Conservation (phyloP, 1,140 invertebrate species). For the Alviniconcha marisindica region DNA sequence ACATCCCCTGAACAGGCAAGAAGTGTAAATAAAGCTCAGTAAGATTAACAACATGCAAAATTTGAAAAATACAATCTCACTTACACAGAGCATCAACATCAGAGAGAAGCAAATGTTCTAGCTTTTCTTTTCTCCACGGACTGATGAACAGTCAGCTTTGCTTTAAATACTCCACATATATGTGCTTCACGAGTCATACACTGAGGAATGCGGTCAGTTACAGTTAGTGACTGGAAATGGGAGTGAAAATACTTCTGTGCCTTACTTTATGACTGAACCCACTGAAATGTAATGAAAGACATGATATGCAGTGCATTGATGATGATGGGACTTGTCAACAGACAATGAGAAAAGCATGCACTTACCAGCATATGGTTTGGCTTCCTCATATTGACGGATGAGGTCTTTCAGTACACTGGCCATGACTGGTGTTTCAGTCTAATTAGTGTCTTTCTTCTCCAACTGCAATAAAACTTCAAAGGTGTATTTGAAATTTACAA, state of each 20-base stretch:
- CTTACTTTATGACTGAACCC: not conserved
- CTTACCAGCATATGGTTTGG: constrained; percentile 47
- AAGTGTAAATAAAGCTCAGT: no score
- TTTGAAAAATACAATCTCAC: no score
- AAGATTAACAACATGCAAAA: no score
- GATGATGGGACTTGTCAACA: no score
- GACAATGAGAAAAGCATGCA: not conserved
- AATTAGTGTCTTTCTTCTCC: not conserved
- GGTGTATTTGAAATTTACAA: not conserved
- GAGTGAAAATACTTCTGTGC: not conserved
- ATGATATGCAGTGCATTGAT: no score
- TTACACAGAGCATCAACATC: no score
- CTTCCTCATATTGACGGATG: constrained; percentile 49
- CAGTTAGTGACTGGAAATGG: not conserved
- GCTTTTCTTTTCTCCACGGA: no score
- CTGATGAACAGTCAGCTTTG: no score
- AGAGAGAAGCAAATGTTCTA: no score
- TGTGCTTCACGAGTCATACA: not conserved
- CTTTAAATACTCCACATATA: not conserved
- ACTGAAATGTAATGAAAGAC: not conserved
- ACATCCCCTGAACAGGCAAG: no score
- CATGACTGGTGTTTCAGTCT: constrained; percentile 21
- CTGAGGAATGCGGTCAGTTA: not conserved
- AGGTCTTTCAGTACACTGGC: constrained; percentile 49
- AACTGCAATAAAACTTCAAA: not conserved